These are phyloP conservation scores for Lypha dubia DNA, from an alignment of 2,888 invertebrate genomes.

Conservation along the genomic window DNA sequence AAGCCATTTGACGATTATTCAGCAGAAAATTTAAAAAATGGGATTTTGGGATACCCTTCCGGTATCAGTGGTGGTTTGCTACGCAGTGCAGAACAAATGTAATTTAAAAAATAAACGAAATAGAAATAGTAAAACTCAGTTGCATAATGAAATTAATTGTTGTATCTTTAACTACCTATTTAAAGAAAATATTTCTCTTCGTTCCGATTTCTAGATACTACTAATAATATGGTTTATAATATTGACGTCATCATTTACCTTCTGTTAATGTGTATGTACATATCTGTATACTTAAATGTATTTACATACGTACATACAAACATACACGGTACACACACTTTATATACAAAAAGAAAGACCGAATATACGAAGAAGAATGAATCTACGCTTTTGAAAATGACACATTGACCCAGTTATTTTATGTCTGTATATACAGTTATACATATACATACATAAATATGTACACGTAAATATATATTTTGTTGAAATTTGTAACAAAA, in stretches of 20 bases:
- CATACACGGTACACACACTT: background rate
- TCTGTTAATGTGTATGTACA: constrained; percentile 72
- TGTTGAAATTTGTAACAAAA: background rate
- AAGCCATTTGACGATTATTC: no score
- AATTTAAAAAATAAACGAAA: no score
- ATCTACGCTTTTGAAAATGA: constrained; percentile 57
- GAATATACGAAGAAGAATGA: constrained; percentile 30
- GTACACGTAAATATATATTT: no score
- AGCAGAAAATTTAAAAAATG: no score
- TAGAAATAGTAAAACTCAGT: background rate
- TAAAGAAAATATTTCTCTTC: background rate
- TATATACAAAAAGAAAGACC: background rate
- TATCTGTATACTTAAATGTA: background rate
- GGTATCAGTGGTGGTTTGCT: no score
- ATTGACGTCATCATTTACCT: constrained; percentile 81
- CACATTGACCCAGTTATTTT: constrained; percentile 70
- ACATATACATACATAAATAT: no score
- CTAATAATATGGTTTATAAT: constrained; percentile 16
- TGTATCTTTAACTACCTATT: background rate
- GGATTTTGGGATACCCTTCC: no score
- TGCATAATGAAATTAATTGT: background rate
- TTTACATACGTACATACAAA: background rate
- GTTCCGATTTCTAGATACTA: background rate
- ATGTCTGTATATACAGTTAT: constrained; percentile 48
- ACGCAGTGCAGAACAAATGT: no score